phyloP scores from a whole-genome alignment of 2,797 vertebrate species.

The Notoglanidium macrostoma region DNA sequence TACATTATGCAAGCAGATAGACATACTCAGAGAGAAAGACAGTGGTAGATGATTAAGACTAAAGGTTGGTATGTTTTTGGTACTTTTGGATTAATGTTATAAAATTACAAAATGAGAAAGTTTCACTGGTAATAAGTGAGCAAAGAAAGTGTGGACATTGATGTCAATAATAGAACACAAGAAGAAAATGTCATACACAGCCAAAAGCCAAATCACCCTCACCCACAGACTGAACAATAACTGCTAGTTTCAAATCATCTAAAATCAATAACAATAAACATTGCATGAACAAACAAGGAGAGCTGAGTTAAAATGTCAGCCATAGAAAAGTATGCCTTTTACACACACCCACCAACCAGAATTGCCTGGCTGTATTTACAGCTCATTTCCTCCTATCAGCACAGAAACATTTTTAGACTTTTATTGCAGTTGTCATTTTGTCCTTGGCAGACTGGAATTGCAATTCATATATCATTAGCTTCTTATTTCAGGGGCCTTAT shows the following conservation, averaged over 20 bases:
- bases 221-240: conserved; percentile 19
- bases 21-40: neutral
- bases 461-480: conserved; percentile 53
- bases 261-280: conserved; percentile 55
- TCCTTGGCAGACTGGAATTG: conserved; percentile 45
- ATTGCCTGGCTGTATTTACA: conserved; percentile 47
- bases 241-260: conserved; percentile 32
- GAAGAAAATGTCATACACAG: conserved; percentile 21
- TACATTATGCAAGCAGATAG: neutral
- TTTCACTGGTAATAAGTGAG: neutral
- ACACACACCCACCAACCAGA: conserved; percentile 41
- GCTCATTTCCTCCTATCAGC: conserved; percentile 49
- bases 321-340: conserved; percentile 35
- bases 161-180: conserved; percentile 7
- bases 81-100: neutral
- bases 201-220: conserved; percentile 24
- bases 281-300: conserved; percentile 45
- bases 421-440: conserved; percentile 54
- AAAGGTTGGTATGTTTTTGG: neutral
- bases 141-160: conserved; percentile 7
- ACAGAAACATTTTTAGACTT: conserved; percentile 44
- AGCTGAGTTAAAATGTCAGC: conserved; percentile 52
- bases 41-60: neutral
- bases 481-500: conserved; percentile 48
- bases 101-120: neutral